Evolutionary conservation across 2,113 vertebrate genomes (phyloP).

Genomic region (Montifringilla adamsi): DNA sequence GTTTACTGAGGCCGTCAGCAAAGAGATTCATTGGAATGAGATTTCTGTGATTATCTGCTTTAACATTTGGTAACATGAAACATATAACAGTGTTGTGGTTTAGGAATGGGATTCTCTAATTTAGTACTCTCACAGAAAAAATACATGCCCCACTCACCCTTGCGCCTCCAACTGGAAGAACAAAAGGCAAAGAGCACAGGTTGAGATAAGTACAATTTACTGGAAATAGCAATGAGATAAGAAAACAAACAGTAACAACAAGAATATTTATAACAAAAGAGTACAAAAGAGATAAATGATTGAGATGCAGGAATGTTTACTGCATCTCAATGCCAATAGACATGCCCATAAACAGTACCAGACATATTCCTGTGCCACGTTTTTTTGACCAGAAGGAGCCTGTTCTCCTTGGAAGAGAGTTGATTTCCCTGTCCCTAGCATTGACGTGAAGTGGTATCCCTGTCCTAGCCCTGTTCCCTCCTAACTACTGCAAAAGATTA

Average conservation of each 20-base stretch:
- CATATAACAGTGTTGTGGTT: not conserved
- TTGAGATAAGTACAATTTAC: not conserved
- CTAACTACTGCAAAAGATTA: not conserved
- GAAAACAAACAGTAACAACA: not conserved
- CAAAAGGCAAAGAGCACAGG: accelerated
- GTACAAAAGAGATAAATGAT: not conserved
- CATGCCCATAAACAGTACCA: not conserved
- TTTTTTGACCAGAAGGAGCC: not conserved
- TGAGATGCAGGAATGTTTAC: not conserved
- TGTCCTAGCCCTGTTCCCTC: not conserved
- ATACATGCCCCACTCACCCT: accelerated
- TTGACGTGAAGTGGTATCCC: not conserved
- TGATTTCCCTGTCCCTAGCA: not conserved
- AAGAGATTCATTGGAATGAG: not conserved
- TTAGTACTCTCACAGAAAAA: not conserved
- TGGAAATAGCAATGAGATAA: not conserved
- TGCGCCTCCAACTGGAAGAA: not conserved
- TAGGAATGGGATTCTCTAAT: not conserved
- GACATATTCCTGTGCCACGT: accelerated
- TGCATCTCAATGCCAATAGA: too few species aligned
- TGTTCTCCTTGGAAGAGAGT: not conserved
- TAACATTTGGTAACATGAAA: not conserved
- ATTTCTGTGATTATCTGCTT: not conserved
- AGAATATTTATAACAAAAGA: not conserved
- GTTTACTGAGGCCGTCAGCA: not conserved